phyloP scores from a whole-genome alignment of 2,888 invertebrate species.

The Drosophila prolongata region DNA sequence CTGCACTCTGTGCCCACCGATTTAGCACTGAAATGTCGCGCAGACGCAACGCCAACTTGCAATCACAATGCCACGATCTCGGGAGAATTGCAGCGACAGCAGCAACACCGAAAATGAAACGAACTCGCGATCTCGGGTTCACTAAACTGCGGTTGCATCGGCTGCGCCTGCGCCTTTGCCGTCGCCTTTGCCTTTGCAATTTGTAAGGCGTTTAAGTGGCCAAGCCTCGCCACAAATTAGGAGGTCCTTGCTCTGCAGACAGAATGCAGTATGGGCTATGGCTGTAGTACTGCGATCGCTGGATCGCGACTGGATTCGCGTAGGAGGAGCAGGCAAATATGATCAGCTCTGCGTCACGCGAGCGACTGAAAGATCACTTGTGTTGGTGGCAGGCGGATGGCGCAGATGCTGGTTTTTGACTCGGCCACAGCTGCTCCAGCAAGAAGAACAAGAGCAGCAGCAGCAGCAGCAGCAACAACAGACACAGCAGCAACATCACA shows the following conservation, averaged over 20 bases:
- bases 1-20: conserved; percentile 20
- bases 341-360: conserved; percentile 64
- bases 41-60: conserved; percentile 70
- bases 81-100: conserved; percentile 1
- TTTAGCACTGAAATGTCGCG: conserved; percentile 43
- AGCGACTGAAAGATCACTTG: conserved; percentile 65
- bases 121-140: conserved; percentile 56
- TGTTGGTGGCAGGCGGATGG: conserved; percentile 41
- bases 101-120: conserved; percentile 38
- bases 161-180: conserved; percentile 23
- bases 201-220: conserved; percentile 65
- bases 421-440: conserved; percentile 32
- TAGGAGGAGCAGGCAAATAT: conserved; percentile 51
- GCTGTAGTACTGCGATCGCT: no score
- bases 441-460: conserved; percentile 30
- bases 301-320: conserved; percentile 14
- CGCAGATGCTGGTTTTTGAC: conserved; percentile 46
- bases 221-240: conserved; percentile 55
- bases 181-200: conserved; percentile 43
- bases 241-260: conserved; percentile 57
- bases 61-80: conserved; percentile 19
- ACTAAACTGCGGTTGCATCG: conserved; percentile 55
- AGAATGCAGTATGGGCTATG: not conserved
- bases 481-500: conserved; percentile 9
- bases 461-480: conserved; percentile 17